These are phyloP conservation scores for Anabacerthia variegaticeps DNA, from an alignment of 2,797 vertebrate genomes.

Conservation along the genomic window DNA sequence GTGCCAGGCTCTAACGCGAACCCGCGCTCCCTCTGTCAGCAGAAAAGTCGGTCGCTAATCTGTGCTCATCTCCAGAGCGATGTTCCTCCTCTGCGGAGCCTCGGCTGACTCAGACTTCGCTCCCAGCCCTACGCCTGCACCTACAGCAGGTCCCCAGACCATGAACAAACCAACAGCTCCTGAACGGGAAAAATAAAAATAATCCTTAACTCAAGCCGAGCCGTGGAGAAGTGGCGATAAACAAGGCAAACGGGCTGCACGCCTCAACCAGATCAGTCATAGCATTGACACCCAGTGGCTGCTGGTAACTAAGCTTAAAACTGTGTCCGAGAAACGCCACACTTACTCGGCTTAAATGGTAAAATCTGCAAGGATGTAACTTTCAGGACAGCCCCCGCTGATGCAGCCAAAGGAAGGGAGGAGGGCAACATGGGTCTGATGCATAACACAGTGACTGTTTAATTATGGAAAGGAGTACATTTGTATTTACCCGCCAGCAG, in stretches of 20 bases:
- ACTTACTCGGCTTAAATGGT: accelerated
- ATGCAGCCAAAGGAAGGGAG: neutral
- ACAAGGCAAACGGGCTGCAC: neutral
- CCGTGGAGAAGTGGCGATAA: accelerated
- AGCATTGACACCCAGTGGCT: neutral
- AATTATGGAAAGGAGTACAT: neutral
- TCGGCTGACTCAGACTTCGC: neutral
- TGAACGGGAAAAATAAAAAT: neutral
- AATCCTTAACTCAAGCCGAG: neutral
- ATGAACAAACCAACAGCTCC: neutral
- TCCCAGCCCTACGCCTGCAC: neutral
- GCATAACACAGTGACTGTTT: neutral
- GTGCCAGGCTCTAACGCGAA: neutral
- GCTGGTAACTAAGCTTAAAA: neutral
- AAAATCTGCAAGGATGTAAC: neutral
- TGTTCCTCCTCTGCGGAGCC: neutral
- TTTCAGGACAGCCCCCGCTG: neutral
- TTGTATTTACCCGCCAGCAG: neutral
- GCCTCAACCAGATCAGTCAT: neutral
- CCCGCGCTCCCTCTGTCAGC: slow-evolving; percentile 32
- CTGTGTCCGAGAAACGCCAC: neutral
- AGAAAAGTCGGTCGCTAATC: neutral
- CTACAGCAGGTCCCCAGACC: neutral
- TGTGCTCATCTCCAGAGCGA: neutral
- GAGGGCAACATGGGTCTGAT: neutral